Conservation (phyloP, 2,888 invertebrate genomes). For the Pandemis corylana region DNA sequence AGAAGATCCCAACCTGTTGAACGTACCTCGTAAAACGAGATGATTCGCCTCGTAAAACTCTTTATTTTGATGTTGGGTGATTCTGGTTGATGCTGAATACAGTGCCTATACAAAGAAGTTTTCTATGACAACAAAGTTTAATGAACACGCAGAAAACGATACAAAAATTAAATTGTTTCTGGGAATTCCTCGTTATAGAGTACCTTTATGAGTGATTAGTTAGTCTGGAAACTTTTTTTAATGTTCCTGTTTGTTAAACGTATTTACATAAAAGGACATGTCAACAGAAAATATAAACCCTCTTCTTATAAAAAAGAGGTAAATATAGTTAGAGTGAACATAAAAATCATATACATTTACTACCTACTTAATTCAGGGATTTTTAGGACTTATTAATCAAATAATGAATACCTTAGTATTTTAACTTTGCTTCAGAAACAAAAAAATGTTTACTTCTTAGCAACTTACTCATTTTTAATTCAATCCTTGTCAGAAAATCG, state of each 20-base stretch:
- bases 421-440: neutral
- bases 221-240: too few species aligned
- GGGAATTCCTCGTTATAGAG: too few species aligned
- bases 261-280: too few species aligned
- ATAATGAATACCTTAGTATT: neutral
- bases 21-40: conserved; percentile 2
- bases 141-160: too few species aligned
- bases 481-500: neutral
- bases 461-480: neutral
- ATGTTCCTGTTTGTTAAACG: too few species aligned
- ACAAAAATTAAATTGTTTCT: too few species aligned
- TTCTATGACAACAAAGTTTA: neutral
- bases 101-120: neutral
- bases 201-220: too few species aligned
- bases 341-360: too few species aligned
- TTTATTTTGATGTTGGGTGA: conserved; percentile 3
- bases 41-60: conserved; percentile 5
- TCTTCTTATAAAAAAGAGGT: too few species aligned
- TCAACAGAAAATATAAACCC: too few species aligned
- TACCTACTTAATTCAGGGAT: too few species aligned
- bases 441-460: neutral
- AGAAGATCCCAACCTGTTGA: conserved; percentile 13
- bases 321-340: too few species aligned
- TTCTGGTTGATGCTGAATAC: neutral
- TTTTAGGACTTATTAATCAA: neutral